Conservation (phyloP, 1,140 invertebrate species). For the Drosophila baimaii region DNA sequence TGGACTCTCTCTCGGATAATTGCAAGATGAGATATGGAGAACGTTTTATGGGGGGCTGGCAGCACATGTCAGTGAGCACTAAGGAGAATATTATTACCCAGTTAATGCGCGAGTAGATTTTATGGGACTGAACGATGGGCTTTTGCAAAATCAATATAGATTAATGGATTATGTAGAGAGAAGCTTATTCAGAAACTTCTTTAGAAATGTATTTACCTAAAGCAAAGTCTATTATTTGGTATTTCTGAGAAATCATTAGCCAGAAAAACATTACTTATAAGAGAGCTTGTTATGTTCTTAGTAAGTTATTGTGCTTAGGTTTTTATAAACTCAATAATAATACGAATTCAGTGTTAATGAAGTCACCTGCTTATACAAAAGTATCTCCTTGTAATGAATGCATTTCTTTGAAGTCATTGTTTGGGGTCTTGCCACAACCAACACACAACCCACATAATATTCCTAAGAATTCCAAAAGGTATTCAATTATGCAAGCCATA, state of each 20-base stretch:
- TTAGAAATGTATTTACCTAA: not conserved
- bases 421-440: not conserved
- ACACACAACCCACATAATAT: not conserved
- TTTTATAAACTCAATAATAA: not conserved
- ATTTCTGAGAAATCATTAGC: too few relatives aligned
- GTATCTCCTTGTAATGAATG: not conserved
- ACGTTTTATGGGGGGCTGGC: constrained; percentile 9
- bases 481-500: constrained; percentile 20
- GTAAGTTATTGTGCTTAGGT: not conserved
- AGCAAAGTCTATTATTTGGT: not conserved
- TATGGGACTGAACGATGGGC: constrained; percentile 7
- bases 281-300: not conserved
- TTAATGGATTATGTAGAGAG: not conserved
- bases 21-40: constrained; percentile 24
- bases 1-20: constrained; percentile 12
- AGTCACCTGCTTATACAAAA: not conserved
- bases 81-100: constrained; percentile 18
- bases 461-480: not conserved
- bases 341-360: not conserved
- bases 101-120: constrained; percentile 10
- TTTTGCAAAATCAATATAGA: constrained; percentile 13
- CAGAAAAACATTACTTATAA: not conserved
- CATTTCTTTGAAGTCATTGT: constrained; percentile 8
- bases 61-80: constrained; percentile 10
- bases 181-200: not conserved